phyloP scores from a whole-genome alignment of 2,888 invertebrate genomes.

The Ischnura elegans region DNA sequence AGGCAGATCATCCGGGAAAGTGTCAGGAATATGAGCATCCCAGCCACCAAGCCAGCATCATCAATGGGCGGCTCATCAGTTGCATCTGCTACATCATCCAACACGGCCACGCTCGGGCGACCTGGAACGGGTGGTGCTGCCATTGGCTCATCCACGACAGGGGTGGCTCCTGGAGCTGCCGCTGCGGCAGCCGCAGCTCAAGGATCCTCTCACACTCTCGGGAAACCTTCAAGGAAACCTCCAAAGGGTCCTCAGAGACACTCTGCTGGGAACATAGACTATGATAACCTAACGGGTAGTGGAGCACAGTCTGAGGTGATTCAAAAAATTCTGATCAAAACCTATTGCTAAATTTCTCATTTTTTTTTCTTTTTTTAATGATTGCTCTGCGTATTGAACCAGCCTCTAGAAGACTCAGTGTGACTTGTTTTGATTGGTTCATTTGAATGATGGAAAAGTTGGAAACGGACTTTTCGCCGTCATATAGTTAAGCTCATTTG shows the following conservation, averaged over 20 bases:
- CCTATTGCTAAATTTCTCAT: no score
- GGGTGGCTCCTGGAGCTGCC: constrained; percentile 69
- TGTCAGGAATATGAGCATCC: constrained; percentile 97
- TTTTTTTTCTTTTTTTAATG: no score
- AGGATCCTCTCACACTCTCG: constrained; percentile 87
- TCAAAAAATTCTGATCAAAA: no score
- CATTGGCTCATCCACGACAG: constrained; percentile 75
- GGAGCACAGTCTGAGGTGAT: constrained; percentile 68
- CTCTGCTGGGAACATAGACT: constrained; percentile 92
- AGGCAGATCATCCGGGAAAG: constrained; percentile 98
- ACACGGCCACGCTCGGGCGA: constrained; percentile 78
- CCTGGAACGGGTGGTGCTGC: constrained; percentile 82
- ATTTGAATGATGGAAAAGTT: no score
- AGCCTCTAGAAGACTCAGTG: no score
- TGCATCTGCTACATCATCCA: constrained; percentile 73
- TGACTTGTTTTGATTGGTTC: no score
- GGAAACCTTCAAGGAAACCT: constrained; percentile 86
- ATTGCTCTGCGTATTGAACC: no score
- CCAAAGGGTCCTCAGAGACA: constrained; percentile 86
- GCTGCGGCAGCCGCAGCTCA: constrained; percentile 76
- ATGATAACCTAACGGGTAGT: constrained; percentile 83
- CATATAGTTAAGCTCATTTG: no score
- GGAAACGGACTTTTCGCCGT: no score
- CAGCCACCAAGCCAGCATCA: constrained; percentile 83
- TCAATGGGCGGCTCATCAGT: constrained; percentile 69